Evolutionary conservation across 2,113 vertebrate genomes (phyloP).

Genomic region (Odocoileus virginianus): DNA sequence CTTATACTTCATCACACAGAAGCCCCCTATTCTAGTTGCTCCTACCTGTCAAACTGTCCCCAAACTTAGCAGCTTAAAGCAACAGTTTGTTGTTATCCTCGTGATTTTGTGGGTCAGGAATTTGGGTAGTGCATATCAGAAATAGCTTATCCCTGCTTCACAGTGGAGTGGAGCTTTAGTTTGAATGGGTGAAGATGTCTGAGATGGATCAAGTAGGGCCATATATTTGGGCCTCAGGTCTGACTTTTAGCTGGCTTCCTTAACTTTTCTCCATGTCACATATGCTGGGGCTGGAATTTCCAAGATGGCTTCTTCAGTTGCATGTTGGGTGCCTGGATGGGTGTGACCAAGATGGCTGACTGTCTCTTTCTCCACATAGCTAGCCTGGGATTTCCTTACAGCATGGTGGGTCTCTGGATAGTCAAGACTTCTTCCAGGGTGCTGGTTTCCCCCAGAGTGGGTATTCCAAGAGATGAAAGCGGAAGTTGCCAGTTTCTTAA

Average conservation of each 20-base stretch:
- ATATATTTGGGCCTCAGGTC: background rate
- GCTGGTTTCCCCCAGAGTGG: background rate
- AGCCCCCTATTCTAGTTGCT: background rate
- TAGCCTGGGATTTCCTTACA: background rate
- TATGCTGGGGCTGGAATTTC: background rate
- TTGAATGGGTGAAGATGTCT: background rate
- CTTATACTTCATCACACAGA: background rate
- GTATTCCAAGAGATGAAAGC: background rate
- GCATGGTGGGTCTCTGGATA: background rate
- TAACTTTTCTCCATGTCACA: background rate
- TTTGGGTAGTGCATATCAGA: background rate
- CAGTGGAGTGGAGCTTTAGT: background rate
- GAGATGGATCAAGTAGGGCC: background rate
- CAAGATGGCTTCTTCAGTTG: background rate
- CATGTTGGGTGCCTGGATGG: background rate
- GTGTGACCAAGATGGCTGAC: background rate
- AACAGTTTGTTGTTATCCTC: background rate
- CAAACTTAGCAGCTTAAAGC: background rate
- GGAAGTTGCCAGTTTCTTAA: background rate
- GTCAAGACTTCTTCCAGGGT: background rate
- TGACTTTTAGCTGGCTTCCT: background rate
- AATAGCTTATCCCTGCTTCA: background rate
- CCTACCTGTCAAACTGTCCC: background rate
- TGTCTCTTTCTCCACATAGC: background rate
- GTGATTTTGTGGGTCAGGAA: background rate